Evolutionary conservation across 1,140 invertebrate species (phyloP), one percentile per base, ranked within the genome.

Genomic region (Heterodera carotae): DNA sequence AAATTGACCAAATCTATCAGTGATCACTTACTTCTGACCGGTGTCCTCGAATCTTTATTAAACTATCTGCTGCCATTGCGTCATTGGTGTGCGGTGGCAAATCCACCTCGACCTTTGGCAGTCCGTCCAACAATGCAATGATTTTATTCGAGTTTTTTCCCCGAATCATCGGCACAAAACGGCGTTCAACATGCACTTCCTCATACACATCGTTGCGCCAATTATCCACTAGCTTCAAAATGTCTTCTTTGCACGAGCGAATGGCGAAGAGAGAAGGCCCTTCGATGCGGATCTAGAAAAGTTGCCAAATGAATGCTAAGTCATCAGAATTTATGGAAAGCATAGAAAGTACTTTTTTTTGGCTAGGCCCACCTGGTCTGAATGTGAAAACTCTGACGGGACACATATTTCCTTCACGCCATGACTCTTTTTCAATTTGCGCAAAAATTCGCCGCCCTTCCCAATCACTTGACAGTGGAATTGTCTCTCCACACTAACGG

Each of bases 81-180:
- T 56, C 15, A 22, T 56, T 56, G 15, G 18, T 3, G 48, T 56
- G 48, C 18, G 48, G 48, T 4, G 48, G 48, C 22, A 56, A 56
- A 18, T 56, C 48, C 48, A 56, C 48, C 22, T 56, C 48, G 18
- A 56, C 48, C 48, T 22, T 56, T 15, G 48, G 48, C 48, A 56
- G 48, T 56, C 48, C 48, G 18, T 56, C 48, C 48, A 56, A 18
- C 48, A 56, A 18, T 18, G 4, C 22, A 18, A 56, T 22, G 22
- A 56, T 56, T 56, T 56, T 56, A 22, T 22, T 56, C 48, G 48
- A 56, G 5, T 56, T 56, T 22, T 56, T 56, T 56, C 48, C 48
- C 18, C 48, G 48, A 56, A 56, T 56, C 48, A 56, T 56, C 48
- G 48, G 48, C 48, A 56, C 48, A 56, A 56, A 56, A 56, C 48